Evolutionary conservation across 2,113 vertebrate species (phyloP), one percentile per base, ranked within the genome.

Genomic region (Burhinus oedicnemus): DNA sequence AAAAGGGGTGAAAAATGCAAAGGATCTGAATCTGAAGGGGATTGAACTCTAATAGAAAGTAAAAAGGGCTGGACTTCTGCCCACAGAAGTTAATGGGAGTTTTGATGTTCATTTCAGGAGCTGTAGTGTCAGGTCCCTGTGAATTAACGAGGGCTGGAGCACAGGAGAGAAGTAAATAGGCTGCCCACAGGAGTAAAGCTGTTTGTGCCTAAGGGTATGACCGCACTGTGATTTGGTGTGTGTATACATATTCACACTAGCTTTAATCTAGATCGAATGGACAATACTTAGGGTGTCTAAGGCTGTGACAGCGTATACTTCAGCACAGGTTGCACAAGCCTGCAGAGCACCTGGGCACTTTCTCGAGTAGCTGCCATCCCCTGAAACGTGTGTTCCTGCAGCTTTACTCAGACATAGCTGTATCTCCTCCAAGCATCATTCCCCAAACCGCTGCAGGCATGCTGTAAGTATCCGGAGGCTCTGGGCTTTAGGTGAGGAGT

Each of bases 191-290:
- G 40, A 72, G 49, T 38, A 52, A 68, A 93, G 26, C 27, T 76
- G 45, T 40, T 89, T 75, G 40, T 77, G 79, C 62, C 83, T 74
- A 83, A 86, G 51, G 62, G 54, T 61, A 47, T 12, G 66, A 30
- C 29, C 0, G 1, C 0, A 0, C 68, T 40, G 26, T 47, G 57
- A 30, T 84, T 89, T 45, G 60, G 20, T 1, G 3, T 17, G 29
- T 27, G 23, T 38, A 32, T 57, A 60, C 18, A 11, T 47, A 76
- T 64, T 64, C 76, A 71, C 47, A 57, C 16, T 14, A 61, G 57
- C 61, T 84, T 84, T 79, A 82, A 27, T 71, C 38, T 19, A 64
- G 36, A 34, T 32, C 20, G 42, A 75, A 62, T 13, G 23, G 54
- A 27, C 26, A 15, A 26, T 51, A 0, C 45, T n/a, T 22, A 51